Conservation (phyloP, 1,140 invertebrate genomes). For the Megalopta genalis region DNA sequence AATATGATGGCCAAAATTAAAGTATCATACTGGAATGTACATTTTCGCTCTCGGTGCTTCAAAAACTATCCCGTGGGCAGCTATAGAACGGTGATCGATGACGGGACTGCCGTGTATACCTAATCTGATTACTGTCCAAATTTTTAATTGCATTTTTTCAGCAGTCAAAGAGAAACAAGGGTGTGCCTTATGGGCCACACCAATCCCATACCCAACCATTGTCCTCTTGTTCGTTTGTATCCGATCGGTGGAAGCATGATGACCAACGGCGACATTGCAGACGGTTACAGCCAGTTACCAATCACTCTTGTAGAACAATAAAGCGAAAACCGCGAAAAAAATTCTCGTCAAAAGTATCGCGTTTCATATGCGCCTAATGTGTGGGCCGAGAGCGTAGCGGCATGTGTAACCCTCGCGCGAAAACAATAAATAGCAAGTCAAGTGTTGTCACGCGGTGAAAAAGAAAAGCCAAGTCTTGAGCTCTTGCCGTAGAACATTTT, state of each 20-base stretch:
- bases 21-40: too few relatives aligned
- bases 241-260: conserved; percentile 32
- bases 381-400: not conserved
- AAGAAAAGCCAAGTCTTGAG: not conserved
- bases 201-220: conserved; percentile 37
- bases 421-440: conserved; percentile 41
- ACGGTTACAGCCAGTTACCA: conserved; percentile 66
- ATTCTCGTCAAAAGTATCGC: conserved; percentile 69
- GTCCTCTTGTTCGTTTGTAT: conserved; percentile 50
- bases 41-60: too few relatives aligned
- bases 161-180: conserved; percentile 44
- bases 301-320: conserved; percentile 69
- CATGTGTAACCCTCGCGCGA: conserved; percentile 23
- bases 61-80: too few relatives aligned
- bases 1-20: too few relatives aligned
- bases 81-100: conserved; percentile 2
- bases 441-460: not conserved
- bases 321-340: conserved; percentile 66
- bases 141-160: conserved; percentile 64
- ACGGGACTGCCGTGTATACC: conserved; percentile 1
- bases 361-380: conserved; percentile 64
- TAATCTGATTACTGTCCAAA: conserved; percentile 56
- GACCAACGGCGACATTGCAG: conserved; percentile 53
- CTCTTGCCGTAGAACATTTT: not conserved
- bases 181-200: conserved; percentile 52